Conservation (phyloP, 2,113 vertebrate species). For the Enhydra lutris region DNA sequence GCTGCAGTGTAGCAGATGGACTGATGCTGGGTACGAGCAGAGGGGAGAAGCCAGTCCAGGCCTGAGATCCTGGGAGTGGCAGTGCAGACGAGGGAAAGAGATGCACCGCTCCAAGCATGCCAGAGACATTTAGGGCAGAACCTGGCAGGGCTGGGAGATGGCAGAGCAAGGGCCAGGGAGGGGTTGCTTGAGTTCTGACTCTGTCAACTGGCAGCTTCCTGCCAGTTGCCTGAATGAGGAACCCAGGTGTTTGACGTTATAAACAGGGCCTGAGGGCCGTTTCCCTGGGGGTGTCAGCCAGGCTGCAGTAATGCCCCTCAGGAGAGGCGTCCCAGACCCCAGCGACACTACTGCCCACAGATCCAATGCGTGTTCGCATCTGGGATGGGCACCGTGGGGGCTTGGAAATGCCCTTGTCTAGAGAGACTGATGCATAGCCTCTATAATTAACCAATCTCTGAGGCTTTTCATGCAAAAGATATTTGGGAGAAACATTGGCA, state of each 20-base stretch:
- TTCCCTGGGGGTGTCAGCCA: background rate
- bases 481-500: conserved; percentile 57
- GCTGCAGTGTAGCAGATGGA: background rate
- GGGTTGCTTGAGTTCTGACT: background rate
- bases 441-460: conserved; percentile 55
- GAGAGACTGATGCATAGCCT: background rate
- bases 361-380: background rate
- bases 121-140: background rate
- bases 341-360: background rate
- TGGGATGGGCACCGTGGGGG: background rate
- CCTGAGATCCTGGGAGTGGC: background rate
- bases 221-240: background rate
- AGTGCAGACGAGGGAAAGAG: background rate
- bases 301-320: background rate
- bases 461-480: conserved; percentile 62
- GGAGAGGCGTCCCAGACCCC: background rate
- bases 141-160: background rate
- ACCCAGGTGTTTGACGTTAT: background rate
- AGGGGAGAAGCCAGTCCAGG: background rate
- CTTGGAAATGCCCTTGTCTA: background rate
- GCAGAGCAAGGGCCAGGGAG: background rate
- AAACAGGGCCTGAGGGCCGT: background rate
- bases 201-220: background rate
- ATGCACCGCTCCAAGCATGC: background rate
- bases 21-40: background rate